These are phyloP conservation scores for Callosobruchus maculatus DNA, from an alignment of 2,888 invertebrate species.

Conservation along the genomic window DNA sequence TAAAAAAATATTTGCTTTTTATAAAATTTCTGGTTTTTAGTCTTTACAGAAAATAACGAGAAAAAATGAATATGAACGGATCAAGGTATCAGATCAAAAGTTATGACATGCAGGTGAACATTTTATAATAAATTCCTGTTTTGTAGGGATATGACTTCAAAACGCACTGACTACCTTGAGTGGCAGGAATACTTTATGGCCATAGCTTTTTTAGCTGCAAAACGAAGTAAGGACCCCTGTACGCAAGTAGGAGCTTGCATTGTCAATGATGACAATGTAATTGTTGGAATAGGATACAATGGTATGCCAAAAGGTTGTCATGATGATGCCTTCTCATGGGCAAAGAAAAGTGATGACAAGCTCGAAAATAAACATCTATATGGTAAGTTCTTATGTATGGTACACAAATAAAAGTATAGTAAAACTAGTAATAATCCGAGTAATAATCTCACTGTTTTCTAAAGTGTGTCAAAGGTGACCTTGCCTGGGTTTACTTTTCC, in stretches of 20 bases:
- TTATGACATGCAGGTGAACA: neutral
- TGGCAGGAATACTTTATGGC: slow-evolving; percentile 98
- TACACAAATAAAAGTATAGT: too few species aligned
- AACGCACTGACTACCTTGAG: slow-evolving; percentile 65
- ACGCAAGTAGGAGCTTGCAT: slow-evolving; percentile 96
- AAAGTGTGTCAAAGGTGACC: too few species aligned
- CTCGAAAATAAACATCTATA: slow-evolving; percentile 81
- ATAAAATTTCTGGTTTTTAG: too few species aligned
- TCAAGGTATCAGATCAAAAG: neutral
- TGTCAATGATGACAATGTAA: slow-evolving; percentile 79
- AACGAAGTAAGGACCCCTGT: slow-evolving; percentile 91
- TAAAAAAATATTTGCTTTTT: too few species aligned
- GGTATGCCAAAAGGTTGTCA: slow-evolving; percentile 90
- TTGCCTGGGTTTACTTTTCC: too few species aligned
- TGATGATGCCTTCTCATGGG: slow-evolving; percentile 91
- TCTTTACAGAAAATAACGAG: too few species aligned
- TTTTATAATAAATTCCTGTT: neutral
- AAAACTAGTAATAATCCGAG: too few species aligned
- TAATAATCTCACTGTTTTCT: too few species aligned
- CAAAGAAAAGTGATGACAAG: slow-evolving; percentile 57
- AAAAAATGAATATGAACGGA: neutral
- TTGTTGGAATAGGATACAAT: slow-evolving; percentile 95
- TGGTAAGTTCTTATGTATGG: too few species aligned
- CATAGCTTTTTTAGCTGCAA: slow-evolving; percentile 82
- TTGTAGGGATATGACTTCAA: slow-evolving; percentile 40